Conservation (phyloP, 1,140 invertebrate genomes). For the Araneus ventricosus region DNA sequence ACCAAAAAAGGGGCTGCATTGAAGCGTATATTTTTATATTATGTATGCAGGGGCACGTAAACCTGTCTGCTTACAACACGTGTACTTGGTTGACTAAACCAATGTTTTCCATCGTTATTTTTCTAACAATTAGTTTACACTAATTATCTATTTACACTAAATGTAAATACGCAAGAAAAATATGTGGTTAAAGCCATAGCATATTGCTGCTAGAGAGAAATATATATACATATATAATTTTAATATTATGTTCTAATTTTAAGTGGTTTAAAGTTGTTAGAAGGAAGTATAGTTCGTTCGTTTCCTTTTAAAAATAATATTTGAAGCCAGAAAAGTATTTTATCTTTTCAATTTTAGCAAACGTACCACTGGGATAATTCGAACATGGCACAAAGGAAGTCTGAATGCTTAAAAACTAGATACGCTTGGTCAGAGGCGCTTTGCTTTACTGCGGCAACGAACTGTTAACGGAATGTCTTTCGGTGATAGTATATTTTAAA, state of each 20-base stretch:
- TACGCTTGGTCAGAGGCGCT: conserved; percentile 11
- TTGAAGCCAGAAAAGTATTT: conserved; percentile 64
- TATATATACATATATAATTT: conserved; percentile 67
- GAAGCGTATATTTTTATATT: conserved; percentile 76
- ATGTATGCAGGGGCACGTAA: conserved; percentile 72
- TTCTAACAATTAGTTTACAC: conserved; percentile 76
- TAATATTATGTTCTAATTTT: conserved; percentile 70
- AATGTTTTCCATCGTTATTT: conserved; percentile 76
- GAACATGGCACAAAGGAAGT: conserved; percentile 44
- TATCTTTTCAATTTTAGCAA: conserved; percentile 69
- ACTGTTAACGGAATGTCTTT: conserved; percentile 52
- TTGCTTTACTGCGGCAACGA: conserved; percentile 29
- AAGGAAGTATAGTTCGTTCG: conserved; percentile 55
- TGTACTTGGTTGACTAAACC: conserved; percentile 76
- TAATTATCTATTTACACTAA: conserved; percentile 75
- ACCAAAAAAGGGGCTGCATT: conserved; percentile 71
- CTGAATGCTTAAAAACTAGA: neutral
- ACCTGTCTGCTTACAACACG: conserved; percentile 74
- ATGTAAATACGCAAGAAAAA: conserved; percentile 74
- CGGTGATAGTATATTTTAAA: conserved; percentile 70
- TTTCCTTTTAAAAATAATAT: conserved; percentile 67
- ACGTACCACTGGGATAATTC: conserved; percentile 42
- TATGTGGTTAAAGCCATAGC: conserved; percentile 53
- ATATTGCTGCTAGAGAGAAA: conserved; percentile 69
- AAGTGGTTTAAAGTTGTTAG: conserved; percentile 62